phyloP scores from a whole-genome alignment of 2,113 vertebrate species.

The Calyptommatus sinebrachiatus region DNA sequence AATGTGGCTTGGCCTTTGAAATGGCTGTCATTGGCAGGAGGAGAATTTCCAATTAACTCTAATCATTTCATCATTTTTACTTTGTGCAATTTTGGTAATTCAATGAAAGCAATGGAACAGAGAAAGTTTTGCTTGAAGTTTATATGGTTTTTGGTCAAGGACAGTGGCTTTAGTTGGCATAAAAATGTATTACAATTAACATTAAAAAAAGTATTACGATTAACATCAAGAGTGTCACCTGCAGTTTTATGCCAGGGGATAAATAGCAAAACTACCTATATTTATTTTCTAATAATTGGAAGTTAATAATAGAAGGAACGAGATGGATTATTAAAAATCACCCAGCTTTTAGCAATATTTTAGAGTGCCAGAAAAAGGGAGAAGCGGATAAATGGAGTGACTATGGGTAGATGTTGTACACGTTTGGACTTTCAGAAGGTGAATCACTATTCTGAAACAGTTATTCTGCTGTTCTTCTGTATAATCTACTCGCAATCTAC shows the following conservation, averaged over 20 bases:
- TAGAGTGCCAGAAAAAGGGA: too few relatives aligned
- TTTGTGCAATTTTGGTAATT: not conserved
- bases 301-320: not conserved
- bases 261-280: not conserved
- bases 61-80: fast-evolving
- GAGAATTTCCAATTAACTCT: not conserved
- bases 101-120: not conserved
- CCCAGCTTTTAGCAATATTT: not conserved
- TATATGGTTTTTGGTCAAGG: not conserved
- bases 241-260: not conserved
- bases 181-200: not conserved
- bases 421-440: not conserved
- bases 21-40: not conserved
- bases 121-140: not conserved
- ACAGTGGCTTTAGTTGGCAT: not conserved
- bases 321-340: not conserved
- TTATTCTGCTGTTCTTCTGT: not conserved
- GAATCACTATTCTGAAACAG: not conserved
- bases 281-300: not conserved
- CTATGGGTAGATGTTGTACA: not conserved
- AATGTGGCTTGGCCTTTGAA: fast-evolving
- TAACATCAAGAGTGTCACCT: too few relatives aligned
- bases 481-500: not conserved
- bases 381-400: not conserved
- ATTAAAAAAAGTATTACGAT: not conserved